A percentile compares a stretch with the other conserved stretches of the same genome.
Evolutionary conservation across 2,113 vertebrate species (phyloP).

Genomic region (Crotophaga sulcirostris): DNA sequence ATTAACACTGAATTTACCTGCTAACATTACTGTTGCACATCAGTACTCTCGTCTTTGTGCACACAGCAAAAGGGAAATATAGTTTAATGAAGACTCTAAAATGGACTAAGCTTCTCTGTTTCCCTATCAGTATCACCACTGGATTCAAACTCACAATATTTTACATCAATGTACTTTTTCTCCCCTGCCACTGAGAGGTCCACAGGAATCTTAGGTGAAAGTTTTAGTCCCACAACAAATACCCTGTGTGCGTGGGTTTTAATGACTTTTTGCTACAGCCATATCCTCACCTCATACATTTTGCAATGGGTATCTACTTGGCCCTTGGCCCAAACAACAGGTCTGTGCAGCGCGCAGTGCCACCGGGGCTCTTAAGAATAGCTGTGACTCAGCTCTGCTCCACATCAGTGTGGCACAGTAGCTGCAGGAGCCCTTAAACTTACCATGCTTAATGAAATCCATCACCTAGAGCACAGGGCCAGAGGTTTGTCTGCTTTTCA

Average conservation of each 20-base stretch:
- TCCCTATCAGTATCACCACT: not conserved
- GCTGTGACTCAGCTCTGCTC: not conserved
- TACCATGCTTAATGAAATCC: not conserved
- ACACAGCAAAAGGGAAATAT: not conserved
- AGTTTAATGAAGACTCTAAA: not conserved
- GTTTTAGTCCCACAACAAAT: not conserved
- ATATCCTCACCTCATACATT: not conserved
- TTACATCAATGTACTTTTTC: not conserved
- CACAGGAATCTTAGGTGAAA: not conserved
- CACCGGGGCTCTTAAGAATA: not conserved
- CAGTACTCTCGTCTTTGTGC: not conserved
- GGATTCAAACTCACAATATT: not conserved
- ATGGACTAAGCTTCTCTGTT: not conserved
- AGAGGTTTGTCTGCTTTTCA: not conserved
- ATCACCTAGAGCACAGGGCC: not conserved
- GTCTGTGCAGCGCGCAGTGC: not conserved
- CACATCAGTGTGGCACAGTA: not conserved
- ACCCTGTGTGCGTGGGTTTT: not conserved
- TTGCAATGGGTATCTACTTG: not conserved
- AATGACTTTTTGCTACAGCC: not conserved
- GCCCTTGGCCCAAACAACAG: not conserved
- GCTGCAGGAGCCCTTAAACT: not conserved
- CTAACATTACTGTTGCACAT: not conserved
- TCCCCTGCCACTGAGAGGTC: not conserved
- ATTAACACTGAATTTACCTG: slow-evolving; percentile 7